Evolutionary conservation across 2,797 vertebrate species (phyloP).

Genomic region (Morelia viridis): DNA sequence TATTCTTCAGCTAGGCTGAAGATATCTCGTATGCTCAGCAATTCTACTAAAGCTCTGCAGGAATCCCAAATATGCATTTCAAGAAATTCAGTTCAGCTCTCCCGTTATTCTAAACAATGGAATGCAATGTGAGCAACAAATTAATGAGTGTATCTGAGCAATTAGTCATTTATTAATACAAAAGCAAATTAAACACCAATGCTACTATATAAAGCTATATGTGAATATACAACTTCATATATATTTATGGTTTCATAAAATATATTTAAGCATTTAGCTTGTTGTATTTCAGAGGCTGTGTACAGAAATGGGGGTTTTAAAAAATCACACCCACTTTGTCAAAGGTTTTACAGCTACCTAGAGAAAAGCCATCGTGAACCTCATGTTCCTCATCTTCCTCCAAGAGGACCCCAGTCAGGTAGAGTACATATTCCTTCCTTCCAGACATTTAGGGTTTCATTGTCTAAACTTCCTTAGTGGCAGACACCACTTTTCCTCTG

Average conservation of each 20-base stretch:
- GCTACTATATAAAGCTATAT: background rate
- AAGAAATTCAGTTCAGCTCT: slow-evolving; percentile 80
- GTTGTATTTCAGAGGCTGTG: background rate
- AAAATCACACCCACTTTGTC: background rate
- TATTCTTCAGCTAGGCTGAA: slow-evolving; percentile 78
- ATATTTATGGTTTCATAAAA: slow-evolving; percentile 45
- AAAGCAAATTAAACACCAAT: slow-evolving; percentile 42
- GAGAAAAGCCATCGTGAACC: background rate
- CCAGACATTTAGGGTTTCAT: background rate
- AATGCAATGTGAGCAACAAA: slow-evolving; percentile 66
- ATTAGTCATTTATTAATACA: slow-evolving; percentile 41
- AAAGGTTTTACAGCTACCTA: background rate
- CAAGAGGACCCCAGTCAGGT: background rate
- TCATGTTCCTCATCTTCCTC: background rate
- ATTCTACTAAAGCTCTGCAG: slow-evolving; percentile 85
- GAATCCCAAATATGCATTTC: slow-evolving; percentile 86
- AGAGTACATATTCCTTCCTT: background rate
- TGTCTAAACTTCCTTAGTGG: background rate
- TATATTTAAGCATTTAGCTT: background rate
- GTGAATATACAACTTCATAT: slow-evolving; percentile 1
- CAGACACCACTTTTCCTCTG: background rate
- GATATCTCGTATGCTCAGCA: slow-evolving; percentile 88
- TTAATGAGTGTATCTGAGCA: slow-evolving; percentile 57
- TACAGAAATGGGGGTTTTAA: background rate
- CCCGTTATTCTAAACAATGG: slow-evolving; percentile 83